Evolutionary conservation across 2,797 vertebrate species (phyloP).

Genomic region (Pseudotriccus pelzelni): DNA sequence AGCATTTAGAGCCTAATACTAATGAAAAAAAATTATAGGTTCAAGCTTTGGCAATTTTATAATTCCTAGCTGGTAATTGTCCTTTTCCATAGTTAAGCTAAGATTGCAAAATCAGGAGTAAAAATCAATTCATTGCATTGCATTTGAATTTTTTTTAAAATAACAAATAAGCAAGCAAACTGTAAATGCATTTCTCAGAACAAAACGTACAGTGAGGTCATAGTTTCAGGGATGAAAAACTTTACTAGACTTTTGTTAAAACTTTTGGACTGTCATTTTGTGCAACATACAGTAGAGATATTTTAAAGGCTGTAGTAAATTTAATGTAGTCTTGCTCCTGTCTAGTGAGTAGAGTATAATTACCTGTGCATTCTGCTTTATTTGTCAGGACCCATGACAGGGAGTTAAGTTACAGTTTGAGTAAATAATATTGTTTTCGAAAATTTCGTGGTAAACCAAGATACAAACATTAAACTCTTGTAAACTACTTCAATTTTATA

Average conservation of each 20-base stretch:
- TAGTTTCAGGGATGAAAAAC: neutral
- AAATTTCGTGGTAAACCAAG: neutral
- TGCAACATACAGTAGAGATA: neutral
- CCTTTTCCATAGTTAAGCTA: neutral
- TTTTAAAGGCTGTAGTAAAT: neutral
- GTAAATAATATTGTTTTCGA: neutral
- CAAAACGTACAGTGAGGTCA: neutral
- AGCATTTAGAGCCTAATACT: neutral
- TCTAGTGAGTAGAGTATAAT: neutral
- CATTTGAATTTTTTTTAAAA: neutral
- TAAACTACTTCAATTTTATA: neutral
- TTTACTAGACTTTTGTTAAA: neutral
- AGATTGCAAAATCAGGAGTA: neutral
- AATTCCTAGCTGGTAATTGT: neutral
- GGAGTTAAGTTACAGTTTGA: neutral
- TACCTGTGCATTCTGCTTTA: neutral
- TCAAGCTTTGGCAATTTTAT: neutral
- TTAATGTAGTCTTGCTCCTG: neutral
- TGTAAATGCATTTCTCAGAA: neutral
- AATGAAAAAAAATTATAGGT: neutral
- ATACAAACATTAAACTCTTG: neutral
- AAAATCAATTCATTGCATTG: neutral
- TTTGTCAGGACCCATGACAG: neutral
- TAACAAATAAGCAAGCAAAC: neutral
- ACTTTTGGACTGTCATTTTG: neutral